These are phyloP conservation scores for Semaprochilodus insignis DNA, from an alignment of 2,797 vertebrate genomes.

Conservation along the genomic window DNA sequence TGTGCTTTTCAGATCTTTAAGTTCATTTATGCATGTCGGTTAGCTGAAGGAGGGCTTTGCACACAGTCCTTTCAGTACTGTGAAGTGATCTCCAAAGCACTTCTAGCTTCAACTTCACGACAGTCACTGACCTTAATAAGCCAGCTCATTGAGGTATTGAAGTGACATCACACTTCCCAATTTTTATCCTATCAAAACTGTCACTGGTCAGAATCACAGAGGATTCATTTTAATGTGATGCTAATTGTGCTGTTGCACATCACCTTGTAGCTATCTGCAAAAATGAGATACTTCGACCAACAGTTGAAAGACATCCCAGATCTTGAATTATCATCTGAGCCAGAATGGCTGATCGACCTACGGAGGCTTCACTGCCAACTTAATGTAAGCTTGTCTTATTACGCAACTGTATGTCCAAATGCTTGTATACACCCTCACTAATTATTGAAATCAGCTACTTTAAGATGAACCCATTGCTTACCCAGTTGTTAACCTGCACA, in stretches of 20 bases:
- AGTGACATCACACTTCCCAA: neutral
- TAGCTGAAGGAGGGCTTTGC: constrained; percentile 13
- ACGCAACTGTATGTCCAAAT: neutral
- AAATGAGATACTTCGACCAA: constrained; percentile 17
- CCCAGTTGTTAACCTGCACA: too few relatives aligned
- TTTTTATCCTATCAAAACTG: neutral
- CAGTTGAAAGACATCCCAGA: constrained; percentile 8
- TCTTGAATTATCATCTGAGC: neutral
- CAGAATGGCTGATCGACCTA: neutral
- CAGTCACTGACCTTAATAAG: constrained; percentile 5
- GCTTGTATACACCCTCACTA: neutral
- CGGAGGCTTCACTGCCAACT: neutral
- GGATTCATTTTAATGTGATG: neutral
- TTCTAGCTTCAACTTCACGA: neutral
- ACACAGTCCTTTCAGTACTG: constrained; percentile 19
- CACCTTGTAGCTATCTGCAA: constrained; percentile 2
- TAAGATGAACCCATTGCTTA: neutral
- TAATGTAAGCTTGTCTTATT: constrained; percentile 2
- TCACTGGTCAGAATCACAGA: too few relatives aligned
- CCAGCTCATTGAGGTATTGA: constrained; percentile 20
- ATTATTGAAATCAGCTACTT: neutral
- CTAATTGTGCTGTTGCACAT: neutral
- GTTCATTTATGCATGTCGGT: constrained; percentile 12
- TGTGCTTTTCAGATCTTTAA: constrained; percentile 15
- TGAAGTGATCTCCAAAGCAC: constrained; percentile 16